Percentiles rank a stretch among this genome's conserved stretches.
Conservation (phyloP, 2,113 vertebrate genomes). For the Orycteropus afer region DNA sequence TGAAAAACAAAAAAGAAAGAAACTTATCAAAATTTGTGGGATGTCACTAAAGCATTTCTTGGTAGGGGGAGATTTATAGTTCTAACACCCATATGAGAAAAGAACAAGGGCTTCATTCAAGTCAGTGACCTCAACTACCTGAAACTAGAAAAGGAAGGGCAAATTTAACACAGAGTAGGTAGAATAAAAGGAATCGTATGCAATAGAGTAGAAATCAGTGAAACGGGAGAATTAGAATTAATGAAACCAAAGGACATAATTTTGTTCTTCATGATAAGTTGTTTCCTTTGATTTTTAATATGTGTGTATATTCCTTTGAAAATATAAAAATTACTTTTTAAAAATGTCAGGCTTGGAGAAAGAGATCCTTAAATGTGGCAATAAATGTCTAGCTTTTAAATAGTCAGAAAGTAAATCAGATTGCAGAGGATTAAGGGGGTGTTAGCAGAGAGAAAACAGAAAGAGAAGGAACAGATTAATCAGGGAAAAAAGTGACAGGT, state of each 20-base stretch:
- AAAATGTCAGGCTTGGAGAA: neutral
- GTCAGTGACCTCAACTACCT: neutral
- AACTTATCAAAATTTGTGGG: neutral
- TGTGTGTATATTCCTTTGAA: neutral
- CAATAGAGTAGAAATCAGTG: too few relatives aligned
- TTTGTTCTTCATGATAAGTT: neutral
- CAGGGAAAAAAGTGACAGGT: too few relatives aligned
- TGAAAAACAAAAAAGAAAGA: neutral
- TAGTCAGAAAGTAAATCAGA: neutral
- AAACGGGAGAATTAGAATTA: too few relatives aligned
- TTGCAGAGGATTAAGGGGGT: neutral
- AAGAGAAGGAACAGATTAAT: neutral
- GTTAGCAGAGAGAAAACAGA: too few relatives aligned
- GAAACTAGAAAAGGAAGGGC: too few relatives aligned
- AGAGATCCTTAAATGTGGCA: neutral
- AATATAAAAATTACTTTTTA: neutral
- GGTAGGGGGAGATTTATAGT: neutral
- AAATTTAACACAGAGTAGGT: too few relatives aligned
- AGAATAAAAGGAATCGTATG: too few relatives aligned
- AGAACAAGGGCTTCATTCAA: neutral
- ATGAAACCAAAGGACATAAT: neutral
- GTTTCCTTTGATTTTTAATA: neutral
- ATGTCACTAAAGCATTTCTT: neutral
- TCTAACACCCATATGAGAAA: neutral
- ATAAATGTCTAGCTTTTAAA: neutral